phyloP scores from a whole-genome alignment of 2,113 vertebrate genomes.

The Sceloporus undulatus region DNA sequence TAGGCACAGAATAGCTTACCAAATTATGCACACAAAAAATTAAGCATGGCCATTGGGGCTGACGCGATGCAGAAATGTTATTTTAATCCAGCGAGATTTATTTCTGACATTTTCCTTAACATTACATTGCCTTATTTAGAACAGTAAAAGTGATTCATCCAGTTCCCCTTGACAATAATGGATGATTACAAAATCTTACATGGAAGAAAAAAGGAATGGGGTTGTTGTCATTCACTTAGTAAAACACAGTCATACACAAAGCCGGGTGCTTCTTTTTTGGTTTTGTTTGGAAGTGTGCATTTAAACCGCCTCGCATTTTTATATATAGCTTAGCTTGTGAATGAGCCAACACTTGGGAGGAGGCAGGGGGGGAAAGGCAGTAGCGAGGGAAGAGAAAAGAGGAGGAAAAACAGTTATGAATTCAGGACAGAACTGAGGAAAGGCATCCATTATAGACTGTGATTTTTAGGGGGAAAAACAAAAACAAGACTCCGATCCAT shows the following conservation, averaged over 20 bases:
- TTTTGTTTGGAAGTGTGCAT: conserved; percentile 73
- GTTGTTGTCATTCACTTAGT: conserved; percentile 71
- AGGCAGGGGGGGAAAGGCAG: background rate
- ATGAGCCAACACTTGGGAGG: conserved; percentile 21
- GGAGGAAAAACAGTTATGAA: background rate
- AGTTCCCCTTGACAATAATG: conserved; percentile 80
- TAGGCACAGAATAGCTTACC: conserved; percentile 63
- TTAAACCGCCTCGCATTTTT: conserved; percentile 70
- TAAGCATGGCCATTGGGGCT: conserved; percentile 63
- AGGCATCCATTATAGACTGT: conserved; percentile 65
- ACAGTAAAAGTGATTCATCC: conserved; percentile 67
- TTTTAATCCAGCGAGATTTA: conserved; percentile 77
- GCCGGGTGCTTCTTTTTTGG: background rate
- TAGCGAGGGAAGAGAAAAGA: accelerated
- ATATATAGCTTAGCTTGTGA: conserved; percentile 48
- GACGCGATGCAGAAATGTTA: conserved; percentile 78
- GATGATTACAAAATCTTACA: conserved; percentile 72
- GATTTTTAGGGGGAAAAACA: conserved; percentile 54
- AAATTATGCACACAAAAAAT: conserved; percentile 71
- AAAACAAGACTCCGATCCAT: conserved; percentile 63
- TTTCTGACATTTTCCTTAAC: conserved; percentile 74
- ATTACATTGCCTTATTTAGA: conserved; percentile 78
- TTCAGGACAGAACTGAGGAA: conserved; percentile 6
- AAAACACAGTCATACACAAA: conserved; percentile 48
- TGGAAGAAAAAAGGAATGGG: conserved; percentile 57